Base-by-base conservation (phyloP, 2,797 vertebrate species). In the Cyclura pinguis region DNA sequence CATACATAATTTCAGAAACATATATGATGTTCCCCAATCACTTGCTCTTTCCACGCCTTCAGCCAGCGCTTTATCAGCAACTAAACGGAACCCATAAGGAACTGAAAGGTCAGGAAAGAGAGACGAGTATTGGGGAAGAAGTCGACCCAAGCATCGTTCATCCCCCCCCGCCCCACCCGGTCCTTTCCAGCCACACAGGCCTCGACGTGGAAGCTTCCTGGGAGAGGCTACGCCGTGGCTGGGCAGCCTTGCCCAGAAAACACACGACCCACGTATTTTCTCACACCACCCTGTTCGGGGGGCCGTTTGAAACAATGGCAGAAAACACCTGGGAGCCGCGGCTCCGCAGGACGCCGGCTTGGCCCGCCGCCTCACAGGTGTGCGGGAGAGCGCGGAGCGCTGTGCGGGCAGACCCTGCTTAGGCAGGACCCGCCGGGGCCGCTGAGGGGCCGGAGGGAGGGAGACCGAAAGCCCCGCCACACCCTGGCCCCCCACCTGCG, bases 301-400 rank as follows among this genome's bases (percentile, higher is more conserved):
- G 13, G 22, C 52, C 52, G 52, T n/a, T 80, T 16, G 89, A 87
- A 86, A 82, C 78, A 82, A 90, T 67, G 55, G 62, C 59, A 38
- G 38, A 38, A 74, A n/a, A 90, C 32, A 80, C 62, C 50, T 80
- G 89, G 81, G 50, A 22, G 74, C 55, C 72, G 89, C 52, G n/a
- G 42, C 42, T 47, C 42, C 42, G 42, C 42, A 47, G 42, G 4
- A 47, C 3, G 42, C 42, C 42, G 42, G 42, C 42, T 47, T 4
- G 42, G 42, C 42, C 42, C 42, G 42, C 42, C 42, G 42, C 42
- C 42, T 47, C 88, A 52, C 52, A 52, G 52, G 52, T 2, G 52
- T 3, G 55, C 2, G 55, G 16, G 10, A 57, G 12, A 55, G 55
- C 7, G 55, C 7, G 55, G 13, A 67, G 42, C 72, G 22, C 38